A percentile compares a stretch with the other conserved stretches of the same genome.
Evolutionary conservation across 2,888 invertebrate species (phyloP).

Genomic region (Alsophila aescularia): DNA sequence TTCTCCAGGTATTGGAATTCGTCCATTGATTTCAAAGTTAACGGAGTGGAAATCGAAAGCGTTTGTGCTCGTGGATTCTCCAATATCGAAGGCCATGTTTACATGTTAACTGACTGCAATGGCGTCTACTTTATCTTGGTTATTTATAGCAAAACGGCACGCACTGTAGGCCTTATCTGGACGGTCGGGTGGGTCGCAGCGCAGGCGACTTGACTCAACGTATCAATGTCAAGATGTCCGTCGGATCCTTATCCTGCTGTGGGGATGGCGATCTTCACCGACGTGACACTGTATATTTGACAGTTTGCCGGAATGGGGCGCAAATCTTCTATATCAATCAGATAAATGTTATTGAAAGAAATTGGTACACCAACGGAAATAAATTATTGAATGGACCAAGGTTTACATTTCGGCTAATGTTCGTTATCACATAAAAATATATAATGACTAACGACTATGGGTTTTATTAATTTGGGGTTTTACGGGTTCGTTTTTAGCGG

Average conservation of each 20-base stretch:
- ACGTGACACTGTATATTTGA: slow-evolving; percentile 27
- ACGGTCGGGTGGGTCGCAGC: slow-evolving; percentile 36
- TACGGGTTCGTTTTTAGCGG: too few relatives aligned
- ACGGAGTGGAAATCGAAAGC: slow-evolving; percentile 39
- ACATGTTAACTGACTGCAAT: slow-evolving; percentile 50
- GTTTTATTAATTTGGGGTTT: too few relatives aligned
- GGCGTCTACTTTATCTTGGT: slow-evolving; percentile 48
- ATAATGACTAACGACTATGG: neutral
- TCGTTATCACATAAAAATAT: neutral
- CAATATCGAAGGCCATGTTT: slow-evolving; percentile 46
- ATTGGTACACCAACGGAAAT: too few relatives aligned
- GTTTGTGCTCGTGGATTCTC: slow-evolving; percentile 37
- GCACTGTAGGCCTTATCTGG: slow-evolving; percentile 56
- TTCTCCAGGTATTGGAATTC: neutral
- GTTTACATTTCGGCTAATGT: too few relatives aligned
- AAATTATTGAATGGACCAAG: too few relatives aligned
- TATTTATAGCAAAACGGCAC: slow-evolving; percentile 58
- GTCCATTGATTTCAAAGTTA: slow-evolving; percentile 21
- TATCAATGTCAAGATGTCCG: slow-evolving; percentile 53
- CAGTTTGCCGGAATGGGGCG: slow-evolving; percentile 24
- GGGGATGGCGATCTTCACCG: slow-evolving; percentile 32
- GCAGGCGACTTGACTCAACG: slow-evolving; percentile 38
- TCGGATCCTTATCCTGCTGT: slow-evolving; percentile 36
- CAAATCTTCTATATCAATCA: slow-evolving; percentile 27
- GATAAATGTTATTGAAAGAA: slow-evolving; percentile 11